These are phyloP conservation scores for Gisinianus flammeolus DNA, from an alignment of 2,888 invertebrate genomes.

Conservation along the genomic window DNA sequence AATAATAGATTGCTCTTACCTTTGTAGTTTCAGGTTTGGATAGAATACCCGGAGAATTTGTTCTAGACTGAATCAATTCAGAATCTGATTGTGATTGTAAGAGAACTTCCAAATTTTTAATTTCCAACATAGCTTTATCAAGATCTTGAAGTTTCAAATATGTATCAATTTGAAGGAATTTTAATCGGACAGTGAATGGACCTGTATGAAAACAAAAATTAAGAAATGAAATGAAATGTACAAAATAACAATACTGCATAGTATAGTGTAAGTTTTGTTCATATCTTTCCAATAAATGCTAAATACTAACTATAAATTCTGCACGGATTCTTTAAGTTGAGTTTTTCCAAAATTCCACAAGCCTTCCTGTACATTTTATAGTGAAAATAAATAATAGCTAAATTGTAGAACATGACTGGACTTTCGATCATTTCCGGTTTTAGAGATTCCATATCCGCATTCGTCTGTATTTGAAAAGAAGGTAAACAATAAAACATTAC, in stretches of 20 bases:
- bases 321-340: neutral
- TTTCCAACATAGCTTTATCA: slow-evolving; percentile 66
- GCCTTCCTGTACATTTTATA: slow-evolving; percentile 76
- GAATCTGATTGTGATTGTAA: slow-evolving; percentile 61
- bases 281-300: too few relatives aligned
- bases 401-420: slow-evolving; percentile 72
- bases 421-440: neutral
- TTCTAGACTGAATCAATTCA: slow-evolving; percentile 50
- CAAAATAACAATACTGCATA: too few relatives aligned
- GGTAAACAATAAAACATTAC: too few relatives aligned
- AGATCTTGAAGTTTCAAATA: slow-evolving; percentile 1
- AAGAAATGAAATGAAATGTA: too few relatives aligned
- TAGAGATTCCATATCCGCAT: neutral
- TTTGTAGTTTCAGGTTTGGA: neutral
- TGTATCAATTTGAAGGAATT: neutral
- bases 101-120: slow-evolving; percentile 65
- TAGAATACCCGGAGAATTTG: neutral
- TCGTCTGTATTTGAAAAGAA: too few relatives aligned
- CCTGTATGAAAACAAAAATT: too few relatives aligned
- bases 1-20: neutral
- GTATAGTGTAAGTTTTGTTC: too few relatives aligned
- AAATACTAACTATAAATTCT: slow-evolving; percentile 6
- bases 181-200: too few relatives aligned
- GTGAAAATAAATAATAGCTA: slow-evolving; percentile 78
- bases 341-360: slow-evolving; percentile 59